Percentiles rank a stretch among this genome's conserved stretches.
phyloP scores from a whole-genome alignment of 2,113 vertebrate genomes.

The Chionomys nivalis region DNA sequence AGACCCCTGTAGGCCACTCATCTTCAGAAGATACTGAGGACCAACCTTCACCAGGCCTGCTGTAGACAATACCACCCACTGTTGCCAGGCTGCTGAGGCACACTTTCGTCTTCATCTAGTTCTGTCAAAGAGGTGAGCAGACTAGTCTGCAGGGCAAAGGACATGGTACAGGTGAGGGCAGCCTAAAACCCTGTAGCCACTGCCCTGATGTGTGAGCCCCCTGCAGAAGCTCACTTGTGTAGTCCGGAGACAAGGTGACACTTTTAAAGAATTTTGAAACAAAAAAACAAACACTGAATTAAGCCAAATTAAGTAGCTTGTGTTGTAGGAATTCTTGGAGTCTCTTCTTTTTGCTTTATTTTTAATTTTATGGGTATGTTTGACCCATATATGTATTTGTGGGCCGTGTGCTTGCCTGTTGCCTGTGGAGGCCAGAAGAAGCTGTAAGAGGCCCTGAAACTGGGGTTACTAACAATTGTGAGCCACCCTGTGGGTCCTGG shows the following conservation, averaged over 20 bases:
- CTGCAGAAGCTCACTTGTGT: neutral
- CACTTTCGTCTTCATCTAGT: neutral
- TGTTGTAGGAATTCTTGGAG: no score
- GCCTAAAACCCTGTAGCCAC: neutral
- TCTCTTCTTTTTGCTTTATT: neutral
- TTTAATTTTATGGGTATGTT: neutral
- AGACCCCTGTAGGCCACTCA: no score
- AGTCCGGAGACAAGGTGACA: neutral
- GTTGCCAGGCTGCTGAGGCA: neutral
- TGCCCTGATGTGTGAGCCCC: neutral
- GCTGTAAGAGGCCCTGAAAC: neutral
- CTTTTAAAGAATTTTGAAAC: neutral
- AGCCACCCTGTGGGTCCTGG: neutral
- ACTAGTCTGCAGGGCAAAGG: neutral
- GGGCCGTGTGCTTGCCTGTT: no score
- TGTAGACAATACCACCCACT: neutral
- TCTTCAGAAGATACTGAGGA: neutral
- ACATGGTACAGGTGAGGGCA: neutral
- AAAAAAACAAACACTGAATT: neutral
- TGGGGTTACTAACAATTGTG: neutral
- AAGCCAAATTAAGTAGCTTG: slow-evolving; percentile 5
- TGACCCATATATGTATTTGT: neutral
- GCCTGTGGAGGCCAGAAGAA: neutral
- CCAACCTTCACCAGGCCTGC: no score
- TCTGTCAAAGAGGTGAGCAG: neutral